Evolutionary conservation across 2,113 vertebrate species (phyloP).

Genomic region (Clarias gariepinus): DNA sequence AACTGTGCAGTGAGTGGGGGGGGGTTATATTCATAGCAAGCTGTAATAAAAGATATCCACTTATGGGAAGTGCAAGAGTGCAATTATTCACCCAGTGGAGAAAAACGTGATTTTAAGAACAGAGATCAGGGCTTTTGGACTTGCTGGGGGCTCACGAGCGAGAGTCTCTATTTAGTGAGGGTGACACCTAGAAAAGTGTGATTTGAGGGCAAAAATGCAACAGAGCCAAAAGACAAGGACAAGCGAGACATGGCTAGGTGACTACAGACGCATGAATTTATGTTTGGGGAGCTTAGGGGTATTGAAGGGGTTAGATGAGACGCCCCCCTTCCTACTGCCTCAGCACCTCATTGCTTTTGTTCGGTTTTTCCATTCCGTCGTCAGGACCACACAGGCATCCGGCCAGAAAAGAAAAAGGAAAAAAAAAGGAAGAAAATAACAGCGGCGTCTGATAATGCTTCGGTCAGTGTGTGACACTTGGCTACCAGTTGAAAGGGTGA

Average conservation of each 20-base stretch:
- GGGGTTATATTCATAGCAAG: slow-evolving; percentile 8
- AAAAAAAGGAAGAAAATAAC: too few species aligned
- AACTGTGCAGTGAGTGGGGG: neutral
- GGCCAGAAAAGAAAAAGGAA: neutral
- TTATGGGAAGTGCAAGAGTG: slow-evolving; percentile 13
- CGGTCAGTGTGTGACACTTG: neutral
- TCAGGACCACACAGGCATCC: neutral
- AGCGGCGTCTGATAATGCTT: neutral
- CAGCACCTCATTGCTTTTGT: slow-evolving; percentile 12
- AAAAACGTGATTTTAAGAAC: neutral
- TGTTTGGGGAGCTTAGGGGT: neutral
- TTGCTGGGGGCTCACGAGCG: slow-evolving; percentile 3
- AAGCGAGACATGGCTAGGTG: neutral
- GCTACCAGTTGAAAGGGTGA: slow-evolving; percentile 17
- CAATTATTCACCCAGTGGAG: slow-evolving; percentile 16
- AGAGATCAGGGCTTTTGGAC: neutral
- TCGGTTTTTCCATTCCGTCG: neutral
- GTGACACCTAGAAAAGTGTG: slow-evolving; percentile 62
- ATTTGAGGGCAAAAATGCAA: slow-evolving; percentile 16
- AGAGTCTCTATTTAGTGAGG: slow-evolving; percentile 57
- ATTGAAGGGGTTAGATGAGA: neutral
- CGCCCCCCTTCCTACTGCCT: neutral
- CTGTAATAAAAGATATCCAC: slow-evolving; percentile 24
- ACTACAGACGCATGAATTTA: neutral
- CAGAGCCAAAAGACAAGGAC: slow-evolving; percentile 46